Conservation (phyloP, 2,797 vertebrate species). For the Molossus alvarezi region DNA sequence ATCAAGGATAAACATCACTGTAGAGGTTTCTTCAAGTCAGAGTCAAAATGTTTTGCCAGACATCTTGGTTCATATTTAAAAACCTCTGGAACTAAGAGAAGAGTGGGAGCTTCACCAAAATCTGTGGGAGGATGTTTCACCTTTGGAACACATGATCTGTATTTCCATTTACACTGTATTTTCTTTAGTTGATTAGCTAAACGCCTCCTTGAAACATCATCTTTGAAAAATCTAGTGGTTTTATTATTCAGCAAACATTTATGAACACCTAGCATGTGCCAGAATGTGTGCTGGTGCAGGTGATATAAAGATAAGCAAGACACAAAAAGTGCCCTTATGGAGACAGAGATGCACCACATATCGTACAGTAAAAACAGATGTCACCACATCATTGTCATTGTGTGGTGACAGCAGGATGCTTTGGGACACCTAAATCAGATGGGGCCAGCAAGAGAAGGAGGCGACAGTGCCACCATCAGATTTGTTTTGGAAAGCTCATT, state of each 20-base stretch:
- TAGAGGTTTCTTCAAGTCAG: conserved; percentile 1
- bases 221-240: neutral
- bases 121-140: neutral
- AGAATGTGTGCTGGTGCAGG: neutral
- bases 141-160: neutral
- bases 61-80: neutral
- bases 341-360: neutral
- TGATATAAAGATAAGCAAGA: neutral
- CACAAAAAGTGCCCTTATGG: neutral
- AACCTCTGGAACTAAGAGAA: conserved; percentile 37
- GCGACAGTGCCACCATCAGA: neutral
- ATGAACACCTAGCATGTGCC: neutral
- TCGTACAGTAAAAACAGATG: neutral
- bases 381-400: rapidly evolving
- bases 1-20: neutral
- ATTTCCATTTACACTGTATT: neutral
- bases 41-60: conserved; percentile 19
- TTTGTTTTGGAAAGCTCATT: conserved; percentile 32
- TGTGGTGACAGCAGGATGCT: neutral
- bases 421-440: neutral
- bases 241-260: conserved; percentile 5
- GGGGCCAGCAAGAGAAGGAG: neutral
- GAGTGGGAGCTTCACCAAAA: neutral
- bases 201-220: conserved; percentile 17
- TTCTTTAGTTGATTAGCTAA: conserved; percentile 30